Evolutionary conservation across 2,888 invertebrate species (phyloP).

Genomic region (Rhagonycha lutea): DNA sequence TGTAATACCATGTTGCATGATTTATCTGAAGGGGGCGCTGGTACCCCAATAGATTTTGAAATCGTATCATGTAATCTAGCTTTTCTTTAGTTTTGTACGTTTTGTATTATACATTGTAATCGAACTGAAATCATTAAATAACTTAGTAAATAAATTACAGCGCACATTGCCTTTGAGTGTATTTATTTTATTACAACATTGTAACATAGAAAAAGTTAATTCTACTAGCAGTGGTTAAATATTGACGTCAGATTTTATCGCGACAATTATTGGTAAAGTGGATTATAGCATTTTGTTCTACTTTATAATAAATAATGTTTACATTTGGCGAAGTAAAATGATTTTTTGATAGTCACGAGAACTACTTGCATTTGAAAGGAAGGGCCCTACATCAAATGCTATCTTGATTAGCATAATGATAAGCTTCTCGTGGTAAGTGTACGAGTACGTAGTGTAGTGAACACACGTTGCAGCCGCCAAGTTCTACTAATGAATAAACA

Average conservation of each 20-base stretch:
- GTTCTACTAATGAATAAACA: constrained; percentile 51
- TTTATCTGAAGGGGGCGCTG: not conserved
- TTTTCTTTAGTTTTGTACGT: not conserved
- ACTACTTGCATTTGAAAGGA: constrained; percentile 12
- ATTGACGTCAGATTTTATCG: not conserved
- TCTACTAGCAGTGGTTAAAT: not conserved
- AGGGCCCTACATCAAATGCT: constrained; percentile 28
- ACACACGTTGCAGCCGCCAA: constrained; percentile 32
- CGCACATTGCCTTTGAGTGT: not conserved
- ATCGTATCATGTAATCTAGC: not conserved
- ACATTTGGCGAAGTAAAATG: not conserved
- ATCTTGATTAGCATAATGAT: constrained; percentile 36
- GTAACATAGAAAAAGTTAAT: not conserved
- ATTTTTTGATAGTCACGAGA: constrained; percentile 1
- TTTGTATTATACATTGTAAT: not conserved
- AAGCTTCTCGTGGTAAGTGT: constrained; percentile 31
- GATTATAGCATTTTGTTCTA: not conserved
- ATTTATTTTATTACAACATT: not conserved
- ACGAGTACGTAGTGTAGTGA: constrained; percentile 30
- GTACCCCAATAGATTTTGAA: not conserved
- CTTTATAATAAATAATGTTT: not conserved
- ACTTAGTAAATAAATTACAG: not conserved
- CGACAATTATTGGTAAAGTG: not conserved
- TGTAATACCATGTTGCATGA: not conserved
- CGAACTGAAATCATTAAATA: not conserved